Evolutionary conservation across 2,113 vertebrate species (phyloP).

Genomic region (Argyrosomus japonicus): DNA sequence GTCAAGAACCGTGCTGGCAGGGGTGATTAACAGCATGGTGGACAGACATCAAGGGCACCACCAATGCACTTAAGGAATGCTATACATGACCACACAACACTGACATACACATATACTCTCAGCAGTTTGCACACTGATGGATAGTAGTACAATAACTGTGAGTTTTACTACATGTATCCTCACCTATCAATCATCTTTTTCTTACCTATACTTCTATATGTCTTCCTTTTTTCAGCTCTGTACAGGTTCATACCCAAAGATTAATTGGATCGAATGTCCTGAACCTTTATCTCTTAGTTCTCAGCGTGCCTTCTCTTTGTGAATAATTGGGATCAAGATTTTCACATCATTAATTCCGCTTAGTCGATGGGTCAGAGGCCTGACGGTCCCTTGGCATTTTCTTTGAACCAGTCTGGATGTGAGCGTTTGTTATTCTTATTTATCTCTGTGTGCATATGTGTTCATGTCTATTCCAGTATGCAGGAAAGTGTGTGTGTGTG

Average conservation of each 20-base stretch:
- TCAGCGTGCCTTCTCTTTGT: neutral
- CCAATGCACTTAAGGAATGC: conserved; percentile 36
- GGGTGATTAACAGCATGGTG: conserved; percentile 57
- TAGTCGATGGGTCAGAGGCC: conserved; percentile 46
- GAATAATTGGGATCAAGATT: conserved; percentile 58
- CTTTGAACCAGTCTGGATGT: conserved; percentile 40
- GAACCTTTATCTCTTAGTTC: conserved; percentile 11
- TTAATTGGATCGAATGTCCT: conserved; percentile 46
- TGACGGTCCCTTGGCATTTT: conserved; percentile 32
- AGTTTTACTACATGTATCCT: neutral
- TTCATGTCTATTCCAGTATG: conserved; percentile 16
- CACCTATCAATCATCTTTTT: no score
- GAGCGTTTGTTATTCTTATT: conserved; percentile 24
- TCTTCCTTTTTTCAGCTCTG: neutral
- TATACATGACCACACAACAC: conserved; percentile 10
- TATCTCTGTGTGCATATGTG: conserved; percentile 3
- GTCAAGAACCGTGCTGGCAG: conserved; percentile 16
- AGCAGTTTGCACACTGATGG: neutral
- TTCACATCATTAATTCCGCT: conserved; percentile 54
- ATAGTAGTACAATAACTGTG: neutral
- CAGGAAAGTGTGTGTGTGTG: neutral
- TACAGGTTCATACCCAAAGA: neutral
- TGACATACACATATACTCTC: neutral
- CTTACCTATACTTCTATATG: neutral
- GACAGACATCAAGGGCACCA: conserved; percentile 50